A percentile compares a stretch with the other conserved stretches of the same genome.
Evolutionary conservation across 2,113 vertebrate species (phyloP).

Genomic region (Platysteira castanea): DNA sequence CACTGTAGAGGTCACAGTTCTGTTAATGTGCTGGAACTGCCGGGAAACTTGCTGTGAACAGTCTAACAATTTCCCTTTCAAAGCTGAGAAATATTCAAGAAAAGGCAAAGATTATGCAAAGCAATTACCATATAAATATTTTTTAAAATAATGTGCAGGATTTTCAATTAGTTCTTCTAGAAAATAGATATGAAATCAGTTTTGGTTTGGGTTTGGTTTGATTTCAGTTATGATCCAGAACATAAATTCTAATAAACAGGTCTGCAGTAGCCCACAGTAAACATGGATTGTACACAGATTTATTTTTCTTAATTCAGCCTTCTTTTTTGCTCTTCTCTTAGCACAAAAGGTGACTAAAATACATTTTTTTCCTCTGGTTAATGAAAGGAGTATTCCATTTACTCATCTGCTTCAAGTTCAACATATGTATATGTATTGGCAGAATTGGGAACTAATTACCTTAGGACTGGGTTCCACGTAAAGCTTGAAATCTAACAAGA

Average conservation of each 20-base stretch:
- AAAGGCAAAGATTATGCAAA: not conserved
- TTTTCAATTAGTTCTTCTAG: not conserved
- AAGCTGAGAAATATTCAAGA: not conserved
- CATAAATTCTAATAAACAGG: not conserved
- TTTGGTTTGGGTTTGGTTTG: not conserved
- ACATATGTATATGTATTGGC: not conserved
- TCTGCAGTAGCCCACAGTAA: not conserved
- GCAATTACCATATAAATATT: not conserved
- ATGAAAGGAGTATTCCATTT: not conserved
- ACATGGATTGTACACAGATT: not conserved
- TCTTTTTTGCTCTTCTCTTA: not conserved
- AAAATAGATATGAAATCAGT: not conserved
- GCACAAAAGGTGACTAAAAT: not conserved
- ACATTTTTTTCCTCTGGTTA: not conserved
- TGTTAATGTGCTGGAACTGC: not conserved
- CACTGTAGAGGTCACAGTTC: constrained; percentile 15
- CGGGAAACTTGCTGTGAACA: not conserved
- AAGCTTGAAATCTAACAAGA: not conserved
- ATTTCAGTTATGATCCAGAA: not conserved
- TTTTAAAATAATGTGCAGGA: not conserved
- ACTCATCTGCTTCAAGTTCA: constrained; percentile 35
- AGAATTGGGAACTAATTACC: not conserved
- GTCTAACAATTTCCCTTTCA: not conserved
- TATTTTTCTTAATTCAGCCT: not conserved
- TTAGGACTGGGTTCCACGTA: not conserved